Conservation (phyloP, 2,888 invertebrate species). For the Ditylenchus weischeri region DNA sequence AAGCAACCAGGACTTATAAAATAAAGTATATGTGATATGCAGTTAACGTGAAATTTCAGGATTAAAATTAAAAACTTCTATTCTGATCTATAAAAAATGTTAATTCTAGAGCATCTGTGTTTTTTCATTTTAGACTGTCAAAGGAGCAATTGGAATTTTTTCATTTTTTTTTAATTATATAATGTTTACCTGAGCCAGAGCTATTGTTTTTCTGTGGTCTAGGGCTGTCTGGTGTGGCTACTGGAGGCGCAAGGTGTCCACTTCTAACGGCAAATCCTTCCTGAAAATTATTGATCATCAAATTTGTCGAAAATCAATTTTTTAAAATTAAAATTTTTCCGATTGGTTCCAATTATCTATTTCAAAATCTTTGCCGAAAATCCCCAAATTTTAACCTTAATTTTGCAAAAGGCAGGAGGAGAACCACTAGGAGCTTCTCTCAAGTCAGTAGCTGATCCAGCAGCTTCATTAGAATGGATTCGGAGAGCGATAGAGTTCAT, state of each 20-base stretch:
- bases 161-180: too few relatives aligned
- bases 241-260: conserved; percentile 49
- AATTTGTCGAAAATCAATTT: too few relatives aligned
- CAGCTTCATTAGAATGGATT: not conserved
- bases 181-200: not conserved
- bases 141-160: too few relatives aligned
- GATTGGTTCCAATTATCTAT: not conserved
- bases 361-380: too few relatives aligned
- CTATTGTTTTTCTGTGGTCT: conserved; percentile 46
- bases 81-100: too few relatives aligned
- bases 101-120: too few relatives aligned
- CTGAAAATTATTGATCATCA: too few relatives aligned
- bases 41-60: too few relatives aligned
- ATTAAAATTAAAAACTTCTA: too few relatives aligned
- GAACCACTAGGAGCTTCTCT: conserved; percentile 9
- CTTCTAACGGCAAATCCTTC: conserved; percentile 46
- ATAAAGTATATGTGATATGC: too few relatives aligned
- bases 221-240: conserved; percentile 48
- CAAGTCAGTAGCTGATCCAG: conserved; percentile 10
- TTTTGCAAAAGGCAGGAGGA: conserved; percentile 11
- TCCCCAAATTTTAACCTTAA: not conserved
- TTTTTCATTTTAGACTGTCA: too few relatives aligned
- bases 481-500: conserved; percentile 6
- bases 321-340: not conserved
- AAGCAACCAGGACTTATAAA: too few relatives aligned